Base-by-base conservation (phyloP, 2,113 vertebrate genomes). In the Conger conger region DNA sequence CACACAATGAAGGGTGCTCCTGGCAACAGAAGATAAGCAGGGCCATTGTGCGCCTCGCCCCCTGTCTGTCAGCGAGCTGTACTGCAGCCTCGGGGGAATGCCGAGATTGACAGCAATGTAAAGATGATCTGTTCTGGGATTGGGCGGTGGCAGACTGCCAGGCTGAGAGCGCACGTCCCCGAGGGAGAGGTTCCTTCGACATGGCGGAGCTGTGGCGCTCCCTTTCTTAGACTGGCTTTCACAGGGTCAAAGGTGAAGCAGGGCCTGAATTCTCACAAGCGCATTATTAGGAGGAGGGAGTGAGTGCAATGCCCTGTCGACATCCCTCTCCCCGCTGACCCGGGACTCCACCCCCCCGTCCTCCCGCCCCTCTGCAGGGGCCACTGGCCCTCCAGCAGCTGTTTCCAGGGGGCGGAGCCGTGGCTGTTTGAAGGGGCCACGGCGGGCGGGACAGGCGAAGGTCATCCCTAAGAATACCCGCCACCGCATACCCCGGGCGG, bases 391-490 rank as follows among this genome's bases (percentile, higher is more conserved):
- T 68, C 23, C 35, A 36, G 42, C 68, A 33, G 79, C 15, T 63
- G 79, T 73, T 73, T 73, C 0, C 11, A 38, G 84, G 30, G 17
- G 16, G 42, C 57, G 23, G 33, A 20, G 60, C 16, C 18, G 36
- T 16, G 20, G 20, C n/a, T 15, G 23, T 54, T 57, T 15, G 18
- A 60, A n/a, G 8, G 33, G 54, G 35, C 54, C 35, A 23, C 37
- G 17, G 18, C 30, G 63, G 40, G 76, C 27, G 38, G 23, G 63
- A 86, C 63, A 85, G 35, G 37, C 84, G 86, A 90, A 90, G 88
- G 89, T 91, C 87, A 84, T 79, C 63, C 73, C 90, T 89, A 90
- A 90, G 87, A 90, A 92, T 92, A 92, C 87, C 84, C 80, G 81
- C 57, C 50, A 50, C 45, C n/a, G 23, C 80, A 84, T n/a, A 73